Evolutionary conservation across 2,888 invertebrate species (phyloP).

Genomic region (Dioctria linearis): DNA sequence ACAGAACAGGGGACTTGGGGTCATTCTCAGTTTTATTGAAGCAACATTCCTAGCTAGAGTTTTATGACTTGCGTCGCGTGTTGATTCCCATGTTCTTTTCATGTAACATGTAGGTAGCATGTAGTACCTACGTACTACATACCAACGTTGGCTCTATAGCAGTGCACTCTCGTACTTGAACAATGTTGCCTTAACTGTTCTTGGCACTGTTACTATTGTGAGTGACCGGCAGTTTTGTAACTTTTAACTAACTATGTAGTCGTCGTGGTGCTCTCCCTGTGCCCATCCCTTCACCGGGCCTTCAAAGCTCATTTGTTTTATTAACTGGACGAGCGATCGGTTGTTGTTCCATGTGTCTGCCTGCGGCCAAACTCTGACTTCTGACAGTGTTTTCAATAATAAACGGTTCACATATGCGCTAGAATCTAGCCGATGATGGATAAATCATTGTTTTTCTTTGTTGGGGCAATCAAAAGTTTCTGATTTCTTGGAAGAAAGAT

Average conservation of each 20-base stretch:
- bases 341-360: not conserved
- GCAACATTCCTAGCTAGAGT: constrained; percentile 39
- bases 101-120: not conserved
- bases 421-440: not conserved
- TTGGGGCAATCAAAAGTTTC: not conserved
- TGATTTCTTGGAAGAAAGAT: not conserved
- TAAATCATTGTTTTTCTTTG: not conserved
- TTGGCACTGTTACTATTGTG: not conserved
- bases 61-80: constrained; percentile 47
- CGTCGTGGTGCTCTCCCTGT: too few species aligned
- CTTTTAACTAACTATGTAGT: constrained; percentile 11
- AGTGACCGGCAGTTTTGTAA: constrained; percentile 6
- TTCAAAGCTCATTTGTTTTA: not conserved
- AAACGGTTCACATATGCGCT: not conserved
- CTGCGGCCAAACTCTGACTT: not conserved
- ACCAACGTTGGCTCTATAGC: not conserved
- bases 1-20: constrained; percentile 5
- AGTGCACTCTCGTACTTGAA: not conserved
- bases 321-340: not conserved
- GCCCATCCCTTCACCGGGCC: too few species aligned
- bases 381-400: not conserved
- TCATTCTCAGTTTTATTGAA: constrained; percentile 46
- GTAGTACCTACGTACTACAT: not conserved
- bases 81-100: constrained; percentile 26
- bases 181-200: constrained; percentile 7